Evolutionary conservation across 2,888 invertebrate genomes (phyloP).

Genomic region (Ferdinandea cuprea): DNA sequence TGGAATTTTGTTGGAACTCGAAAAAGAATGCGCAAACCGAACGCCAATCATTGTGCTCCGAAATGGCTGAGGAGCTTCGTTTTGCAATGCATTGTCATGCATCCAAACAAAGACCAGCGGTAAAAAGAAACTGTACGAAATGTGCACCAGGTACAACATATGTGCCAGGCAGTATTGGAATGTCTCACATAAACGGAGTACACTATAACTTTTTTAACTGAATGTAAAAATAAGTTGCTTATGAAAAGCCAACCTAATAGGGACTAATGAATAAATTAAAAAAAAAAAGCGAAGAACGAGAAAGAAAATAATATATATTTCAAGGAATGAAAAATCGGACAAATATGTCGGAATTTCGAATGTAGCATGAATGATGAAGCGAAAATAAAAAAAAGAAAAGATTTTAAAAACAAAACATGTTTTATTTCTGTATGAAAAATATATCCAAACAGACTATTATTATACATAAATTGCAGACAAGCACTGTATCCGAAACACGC

Average conservation of each 20-base stretch:
- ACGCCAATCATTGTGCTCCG: conserved; percentile 94
- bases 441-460: no score
- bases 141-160: conserved; percentile 89
- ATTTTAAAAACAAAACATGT: no score
- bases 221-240: conserved; percentile 16
- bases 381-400: no score
- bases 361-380: background rate
- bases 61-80: conserved; percentile 96
- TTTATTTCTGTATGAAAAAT: no score
- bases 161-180: conserved; percentile 84
- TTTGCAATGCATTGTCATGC: conserved; percentile 95
- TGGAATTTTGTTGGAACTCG: conserved; percentile 98
- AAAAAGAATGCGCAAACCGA: conserved; percentile 93
- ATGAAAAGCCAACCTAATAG: conserved; percentile 7
- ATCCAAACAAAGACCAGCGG: conserved; percentile 91
- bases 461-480: no score
- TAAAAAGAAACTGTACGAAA: conserved; percentile 89
- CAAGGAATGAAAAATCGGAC: no score
- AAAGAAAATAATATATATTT: background rate
- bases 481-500: no score
- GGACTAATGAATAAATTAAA: conserved; percentile 9
- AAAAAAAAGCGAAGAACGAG: background rate
- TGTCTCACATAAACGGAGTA: conserved; percentile 79
- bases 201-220: conserved; percentile 82
- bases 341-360: background rate